Conservation (phyloP, 2,113 vertebrate genomes). For the Regulus satrapa region DNA sequence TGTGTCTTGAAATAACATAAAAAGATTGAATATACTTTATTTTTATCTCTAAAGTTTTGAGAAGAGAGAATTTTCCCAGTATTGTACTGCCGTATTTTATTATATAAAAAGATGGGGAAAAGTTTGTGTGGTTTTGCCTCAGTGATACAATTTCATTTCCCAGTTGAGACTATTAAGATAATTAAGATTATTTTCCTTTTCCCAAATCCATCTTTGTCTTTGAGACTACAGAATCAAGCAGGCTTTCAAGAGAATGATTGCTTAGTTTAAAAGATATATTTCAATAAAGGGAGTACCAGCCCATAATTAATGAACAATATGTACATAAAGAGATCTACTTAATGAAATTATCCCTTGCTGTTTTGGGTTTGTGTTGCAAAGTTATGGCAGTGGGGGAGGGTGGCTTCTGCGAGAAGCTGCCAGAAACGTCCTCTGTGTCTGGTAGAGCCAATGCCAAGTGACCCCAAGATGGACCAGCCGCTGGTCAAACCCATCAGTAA, state of each 20-base stretch:
- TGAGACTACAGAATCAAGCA: neutral
- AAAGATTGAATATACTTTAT: neutral
- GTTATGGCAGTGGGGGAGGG: neutral
- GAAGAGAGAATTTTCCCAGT: neutral
- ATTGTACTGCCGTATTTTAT: neutral
- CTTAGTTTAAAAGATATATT: neutral
- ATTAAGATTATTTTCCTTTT: neutral
- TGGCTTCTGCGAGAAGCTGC: neutral
- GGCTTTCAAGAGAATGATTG: neutral
- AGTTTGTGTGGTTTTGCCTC: neutral
- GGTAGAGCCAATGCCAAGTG: rapidly evolving
- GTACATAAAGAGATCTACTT: neutral
- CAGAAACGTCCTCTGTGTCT: neutral
- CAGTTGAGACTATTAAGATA: neutral
- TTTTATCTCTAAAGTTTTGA: neutral
- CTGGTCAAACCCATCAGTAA: neutral
- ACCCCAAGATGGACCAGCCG: neutral
- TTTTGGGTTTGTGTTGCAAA: neutral
- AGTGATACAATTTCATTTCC: neutral
- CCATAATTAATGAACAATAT: neutral
- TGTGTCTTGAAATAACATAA: neutral
- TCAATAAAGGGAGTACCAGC: neutral
- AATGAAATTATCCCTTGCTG: neutral
- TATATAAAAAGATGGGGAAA: neutral
- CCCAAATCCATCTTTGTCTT: neutral